phyloP scores from a whole-genome alignment of 1,140 invertebrate species.

The Anastrepha obliqua region DNA sequence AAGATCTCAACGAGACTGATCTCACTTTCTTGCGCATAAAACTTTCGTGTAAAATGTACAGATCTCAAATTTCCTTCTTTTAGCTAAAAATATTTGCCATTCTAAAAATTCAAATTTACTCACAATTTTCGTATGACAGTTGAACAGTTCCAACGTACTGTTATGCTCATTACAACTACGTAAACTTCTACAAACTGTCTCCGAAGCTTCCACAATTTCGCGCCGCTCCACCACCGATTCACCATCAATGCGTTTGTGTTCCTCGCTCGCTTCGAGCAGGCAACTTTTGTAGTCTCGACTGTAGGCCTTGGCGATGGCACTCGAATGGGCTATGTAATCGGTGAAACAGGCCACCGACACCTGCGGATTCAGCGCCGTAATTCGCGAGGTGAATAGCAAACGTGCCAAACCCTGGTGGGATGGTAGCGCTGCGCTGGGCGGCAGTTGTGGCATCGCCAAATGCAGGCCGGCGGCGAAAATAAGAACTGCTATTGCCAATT shows the following conservation, averaged over 20 bases:
- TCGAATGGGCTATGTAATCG: constrained; percentile 69
- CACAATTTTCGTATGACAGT: constrained; percentile 66
- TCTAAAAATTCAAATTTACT: constrained; percentile 56
- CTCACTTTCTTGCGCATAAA: no score
- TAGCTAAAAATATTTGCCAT: no score
- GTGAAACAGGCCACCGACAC: constrained; percentile 67
- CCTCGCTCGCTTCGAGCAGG: constrained; percentile 56
- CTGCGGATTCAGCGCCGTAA: constrained; percentile 62
- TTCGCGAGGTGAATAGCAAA: constrained; percentile 65
- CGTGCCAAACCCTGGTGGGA: constrained; percentile 64
- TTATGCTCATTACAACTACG: constrained; percentile 60
- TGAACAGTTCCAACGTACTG: constrained; percentile 65
- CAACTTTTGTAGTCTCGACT: constrained; percentile 63
- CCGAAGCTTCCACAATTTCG: constrained; percentile 59
- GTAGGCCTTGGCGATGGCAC: constrained; percentile 64
- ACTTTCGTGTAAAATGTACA: no score
- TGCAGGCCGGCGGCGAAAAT: not conserved
- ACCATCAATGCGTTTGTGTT: constrained; percentile 63
- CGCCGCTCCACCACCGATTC: constrained; percentile 62
- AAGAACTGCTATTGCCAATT: not conserved
- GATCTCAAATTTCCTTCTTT: no score
- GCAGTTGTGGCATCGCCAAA: not conserved
- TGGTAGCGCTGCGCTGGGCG: not conserved
- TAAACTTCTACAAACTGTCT: constrained; percentile 61
- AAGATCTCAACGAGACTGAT: no score